Evolutionary conservation across 2,113 vertebrate genomes (phyloP).

Genomic region (Agelaius phoeniceus): DNA sequence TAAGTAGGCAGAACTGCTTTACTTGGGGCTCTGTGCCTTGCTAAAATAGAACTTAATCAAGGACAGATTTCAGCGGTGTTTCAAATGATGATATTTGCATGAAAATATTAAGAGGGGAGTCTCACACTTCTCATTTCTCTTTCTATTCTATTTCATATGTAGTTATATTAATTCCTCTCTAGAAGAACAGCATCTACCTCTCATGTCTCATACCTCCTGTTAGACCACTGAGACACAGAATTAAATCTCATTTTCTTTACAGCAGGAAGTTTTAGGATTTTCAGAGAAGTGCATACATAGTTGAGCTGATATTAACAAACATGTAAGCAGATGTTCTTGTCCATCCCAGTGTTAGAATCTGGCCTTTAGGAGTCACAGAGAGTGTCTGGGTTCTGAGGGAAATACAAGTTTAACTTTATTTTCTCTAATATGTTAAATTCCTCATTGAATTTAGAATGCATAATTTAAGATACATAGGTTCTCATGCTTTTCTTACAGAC

Average conservation of each 20-base stretch:
- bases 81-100: not conserved
- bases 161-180: not conserved
- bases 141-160: not conserved
- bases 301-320: constrained; percentile 1
- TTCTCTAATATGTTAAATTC: not conserved
- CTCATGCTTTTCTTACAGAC: not conserved
- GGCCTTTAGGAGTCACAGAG: not conserved
- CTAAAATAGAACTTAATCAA: not conserved
- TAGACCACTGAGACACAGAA: not conserved
- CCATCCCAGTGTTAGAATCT: not conserved
- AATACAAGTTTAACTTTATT: not conserved
- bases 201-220: not conserved
- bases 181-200: not conserved
- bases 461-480: not conserved
- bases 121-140: not conserved
- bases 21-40: not conserved
- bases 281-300: not conserved
- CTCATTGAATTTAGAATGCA: not conserved
- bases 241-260: constrained; percentile 17
- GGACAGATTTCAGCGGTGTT: not conserved
- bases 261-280: not conserved
- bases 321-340: not conserved
- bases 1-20: constrained; percentile 38
- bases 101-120: not conserved
- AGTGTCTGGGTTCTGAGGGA: not conserved